Evolutionary conservation across 2,113 vertebrate genomes (phyloP), one percentile per base, ranked within the genome.

Genomic region (Alosa alosa): DNA sequence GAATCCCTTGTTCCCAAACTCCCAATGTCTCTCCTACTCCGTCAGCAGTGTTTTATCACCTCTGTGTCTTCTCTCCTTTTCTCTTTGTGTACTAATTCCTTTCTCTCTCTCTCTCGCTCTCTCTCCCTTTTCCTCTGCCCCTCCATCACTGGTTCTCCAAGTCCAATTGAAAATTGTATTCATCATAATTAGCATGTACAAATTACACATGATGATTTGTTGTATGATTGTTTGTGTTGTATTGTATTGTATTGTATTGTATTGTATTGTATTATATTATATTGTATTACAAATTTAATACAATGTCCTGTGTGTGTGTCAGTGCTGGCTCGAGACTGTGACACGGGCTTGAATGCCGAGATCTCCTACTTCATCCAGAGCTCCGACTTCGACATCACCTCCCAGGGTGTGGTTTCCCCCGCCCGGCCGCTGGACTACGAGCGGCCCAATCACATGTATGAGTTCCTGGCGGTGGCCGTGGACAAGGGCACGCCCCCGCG

Each of bases 301-400:
- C 4, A 18, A 55, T 39, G 9, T 44, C 41, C 1, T 13, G 41
- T 81, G 25, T 49, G 41, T 44, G 41, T 41, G 11, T 75, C 11
- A 98, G 97, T 98, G 64, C 88, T 96, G 83, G 97, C 97, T 15
- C 94, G 95, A 18, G 97, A 98, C 93, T 96, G 97, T 6, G 97
- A 98, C 92, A 96, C 96, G 0, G 96, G 96, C 13, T 88, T 93
- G 86, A 98, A 98, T 89, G 93, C 97, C 0, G 96, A 97, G 87
- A 89, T 98, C 47, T 91, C 95, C 45, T 98, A 97, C 94, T 96
- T 95, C 84, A 90, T 96, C 82, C 95, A 96, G 84, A 96, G 95
- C 36, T 91, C 86, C 0, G 96, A 97, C 89, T 98, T 98, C 90
- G 94, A 93, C 92, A 94, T 98, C 93, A 95, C 96, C 0, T 89